A percentile compares a stretch with the other conserved stretches of the same genome.
Evolutionary conservation across 2,797 vertebrate genomes (phyloP).

Genomic region (Toxotes lorentzi): DNA sequence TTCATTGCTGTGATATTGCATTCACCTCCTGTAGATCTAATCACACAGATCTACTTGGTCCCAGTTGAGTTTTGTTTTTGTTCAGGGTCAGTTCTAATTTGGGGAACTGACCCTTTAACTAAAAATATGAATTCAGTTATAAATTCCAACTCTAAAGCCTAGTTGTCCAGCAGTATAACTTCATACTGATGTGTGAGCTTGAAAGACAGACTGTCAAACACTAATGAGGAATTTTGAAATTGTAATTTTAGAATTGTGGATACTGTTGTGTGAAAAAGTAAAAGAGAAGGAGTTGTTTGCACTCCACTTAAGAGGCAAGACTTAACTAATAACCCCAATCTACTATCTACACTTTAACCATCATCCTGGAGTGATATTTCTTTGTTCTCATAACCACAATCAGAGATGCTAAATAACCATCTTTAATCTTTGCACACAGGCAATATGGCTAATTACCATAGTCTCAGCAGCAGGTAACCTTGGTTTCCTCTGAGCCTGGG

Average conservation of each 20-base stretch:
- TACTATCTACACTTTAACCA: conserved; percentile 20
- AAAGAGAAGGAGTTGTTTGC: background rate
- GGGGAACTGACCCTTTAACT: background rate
- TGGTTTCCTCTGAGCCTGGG: conserved; percentile 67
- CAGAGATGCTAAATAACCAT: conserved; percentile 68
- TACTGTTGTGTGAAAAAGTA: background rate
- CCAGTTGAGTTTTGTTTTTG: background rate
- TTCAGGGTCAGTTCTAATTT: background rate
- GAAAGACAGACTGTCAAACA: conserved; percentile 23
- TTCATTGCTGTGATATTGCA: too few species aligned
- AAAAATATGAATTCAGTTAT: background rate
- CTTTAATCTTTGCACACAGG: conserved; percentile 75
- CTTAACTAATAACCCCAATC: conserved; percentile 44
- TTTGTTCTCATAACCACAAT: conserved; percentile 70
- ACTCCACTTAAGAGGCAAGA: conserved; percentile 9
- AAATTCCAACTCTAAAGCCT: conserved; percentile 9
- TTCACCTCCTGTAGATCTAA: too few species aligned
- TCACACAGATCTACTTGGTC: too few species aligned
- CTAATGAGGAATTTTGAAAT: conserved; percentile 25
- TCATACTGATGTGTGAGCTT: background rate
- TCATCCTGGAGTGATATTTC: conserved; percentile 28
- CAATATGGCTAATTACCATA: conserved; percentile 71
- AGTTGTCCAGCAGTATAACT: background rate
- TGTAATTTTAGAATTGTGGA: conserved; percentile 1
- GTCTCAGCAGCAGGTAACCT: conserved; percentile 77